Percentiles rank a stretch among this genome's conserved stretches.
Evolutionary conservation across 1,140 invertebrate genomes (phyloP).

Genomic region (Archegozetes longisetosus): DNA sequence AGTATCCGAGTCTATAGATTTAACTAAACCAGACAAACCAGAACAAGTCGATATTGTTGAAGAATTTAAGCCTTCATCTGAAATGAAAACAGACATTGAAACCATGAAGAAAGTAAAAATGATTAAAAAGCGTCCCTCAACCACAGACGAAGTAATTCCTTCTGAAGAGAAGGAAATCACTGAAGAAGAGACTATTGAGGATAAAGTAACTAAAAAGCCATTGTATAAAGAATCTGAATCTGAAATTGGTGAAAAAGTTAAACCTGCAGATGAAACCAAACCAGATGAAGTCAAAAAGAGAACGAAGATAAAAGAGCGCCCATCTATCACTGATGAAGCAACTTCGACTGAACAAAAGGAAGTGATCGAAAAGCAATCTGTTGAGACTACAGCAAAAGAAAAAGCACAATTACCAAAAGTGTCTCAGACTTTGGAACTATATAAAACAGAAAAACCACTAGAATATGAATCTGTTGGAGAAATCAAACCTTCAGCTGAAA

Average conservation of each 20-base stretch:
- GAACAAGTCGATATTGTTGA: not conserved
- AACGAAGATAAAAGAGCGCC: constrained; percentile 7
- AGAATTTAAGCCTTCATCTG: not conserved
- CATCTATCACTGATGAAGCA: no score
- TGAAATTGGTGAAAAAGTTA: not conserved
- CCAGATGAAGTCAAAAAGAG: constrained; percentile 8
- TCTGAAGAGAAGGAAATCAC: constrained; percentile 2
- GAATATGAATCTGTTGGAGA: constrained; percentile 13
- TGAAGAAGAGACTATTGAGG: not conserved
- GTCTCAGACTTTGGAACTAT: not conserved
- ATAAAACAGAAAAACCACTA: not conserved
- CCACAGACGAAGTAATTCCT: not conserved
- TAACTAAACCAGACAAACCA: not conserved
- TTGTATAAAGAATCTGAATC: no score
- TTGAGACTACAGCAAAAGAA: no score
- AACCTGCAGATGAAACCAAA: not conserved
- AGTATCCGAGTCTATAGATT: not conserved
- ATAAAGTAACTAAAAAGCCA: constrained; percentile 3
- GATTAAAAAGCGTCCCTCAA: constrained; percentile 4
- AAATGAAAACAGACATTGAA: not conserved
- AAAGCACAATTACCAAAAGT: not conserved
- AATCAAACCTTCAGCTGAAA: not conserved
- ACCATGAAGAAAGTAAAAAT: constrained; percentile 1
- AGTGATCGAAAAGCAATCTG: no score
- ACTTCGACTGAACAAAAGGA: no score